These are phyloP conservation scores for Xylota sylvarum DNA, from an alignment of 2,888 invertebrate genomes.

Conservation along the genomic window DNA sequence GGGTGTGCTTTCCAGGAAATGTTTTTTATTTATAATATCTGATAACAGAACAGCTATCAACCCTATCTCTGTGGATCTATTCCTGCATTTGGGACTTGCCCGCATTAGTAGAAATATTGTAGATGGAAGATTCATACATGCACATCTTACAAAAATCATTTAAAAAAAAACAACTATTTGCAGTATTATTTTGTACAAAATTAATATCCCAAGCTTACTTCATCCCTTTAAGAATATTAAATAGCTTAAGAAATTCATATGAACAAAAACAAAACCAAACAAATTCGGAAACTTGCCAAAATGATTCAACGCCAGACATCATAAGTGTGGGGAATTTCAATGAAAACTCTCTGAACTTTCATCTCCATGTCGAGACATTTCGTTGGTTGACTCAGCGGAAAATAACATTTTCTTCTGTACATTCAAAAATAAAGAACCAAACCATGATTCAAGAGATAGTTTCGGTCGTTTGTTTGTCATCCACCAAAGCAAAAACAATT, in stretches of 20 bases:
- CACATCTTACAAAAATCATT: too few relatives aligned
- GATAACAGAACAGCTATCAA: too few relatives aligned
- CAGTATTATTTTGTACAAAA: too few relatives aligned
- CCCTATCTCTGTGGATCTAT: too few relatives aligned
- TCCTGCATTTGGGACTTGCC: too few relatives aligned
- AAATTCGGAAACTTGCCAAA: conserved; percentile 51
- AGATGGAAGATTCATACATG: too few relatives aligned
- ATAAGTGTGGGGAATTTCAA: conserved; percentile 52
- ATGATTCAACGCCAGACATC: conserved; percentile 42
- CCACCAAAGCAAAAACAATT: conserved; percentile 11
- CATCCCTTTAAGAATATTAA: neutral
- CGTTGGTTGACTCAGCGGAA: conserved; percentile 38
- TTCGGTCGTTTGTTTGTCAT: neutral
- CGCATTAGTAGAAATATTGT: too few relatives aligned
- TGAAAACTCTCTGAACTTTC: conserved; percentile 34
- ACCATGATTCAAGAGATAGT: conserved; percentile 1
- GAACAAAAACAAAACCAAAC: neutral
- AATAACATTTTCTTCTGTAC: conserved; percentile 9
- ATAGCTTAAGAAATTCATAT: neutral
- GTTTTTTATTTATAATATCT: too few relatives aligned
- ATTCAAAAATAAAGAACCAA: conserved; percentile 18
- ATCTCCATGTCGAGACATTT: conserved; percentile 33
- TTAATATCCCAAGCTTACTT: neutral
- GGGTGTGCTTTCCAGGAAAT: too few relatives aligned
- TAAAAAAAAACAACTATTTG: too few relatives aligned